Evolutionary conservation across 2,888 invertebrate species (phyloP), one percentile per base, ranked within the genome.

Genomic region (Pelosia muscerda): DNA sequence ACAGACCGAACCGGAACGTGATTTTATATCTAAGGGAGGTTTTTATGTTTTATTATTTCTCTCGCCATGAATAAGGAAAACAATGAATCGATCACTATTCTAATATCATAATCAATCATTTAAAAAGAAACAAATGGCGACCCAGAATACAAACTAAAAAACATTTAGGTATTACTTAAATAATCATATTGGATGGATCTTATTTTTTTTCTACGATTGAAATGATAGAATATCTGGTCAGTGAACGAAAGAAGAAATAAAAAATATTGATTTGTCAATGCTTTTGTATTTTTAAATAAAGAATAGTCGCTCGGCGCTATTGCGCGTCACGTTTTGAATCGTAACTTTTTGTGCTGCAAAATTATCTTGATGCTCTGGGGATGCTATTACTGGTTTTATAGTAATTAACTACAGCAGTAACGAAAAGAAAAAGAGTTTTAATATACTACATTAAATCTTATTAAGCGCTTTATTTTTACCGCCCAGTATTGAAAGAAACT

Each of bases 401-500:
- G 60, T 66, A 66, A 63, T 74, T 71, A 74, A 26, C 57, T 28
- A 54, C 26, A 28, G 55, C 53, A 66, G 53, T 42, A 64, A 55
- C 6, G 57, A 69, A 69, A 63, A 55, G n/a, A n/a, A 38, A 71
- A 68, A 57, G 60, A 65, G 56, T 65, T 59, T 57, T 28, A 49
- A 54, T 25, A 62, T 31, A 55, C 56, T 31, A 53, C n/a, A 49
- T 76, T 63, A 63, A 73, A 69, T 54, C 57, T 66, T 53, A 59
- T 63, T 63, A 34, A 68, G 42, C 25, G 34, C 71, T 76, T 60
- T 74, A 77, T 70, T 66, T 69, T 65, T 64, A 59, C 58, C 25
- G 54, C 57, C 56, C 55, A 8, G 19, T n/a, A 49, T 49, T n/a
- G 75, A 68, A 72, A 67, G 70, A 80, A 71, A 71, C 75, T 72